Evolutionary conservation across 2,113 vertebrate species (phyloP).

Genomic region (Tychaedon coryphoeus): DNA sequence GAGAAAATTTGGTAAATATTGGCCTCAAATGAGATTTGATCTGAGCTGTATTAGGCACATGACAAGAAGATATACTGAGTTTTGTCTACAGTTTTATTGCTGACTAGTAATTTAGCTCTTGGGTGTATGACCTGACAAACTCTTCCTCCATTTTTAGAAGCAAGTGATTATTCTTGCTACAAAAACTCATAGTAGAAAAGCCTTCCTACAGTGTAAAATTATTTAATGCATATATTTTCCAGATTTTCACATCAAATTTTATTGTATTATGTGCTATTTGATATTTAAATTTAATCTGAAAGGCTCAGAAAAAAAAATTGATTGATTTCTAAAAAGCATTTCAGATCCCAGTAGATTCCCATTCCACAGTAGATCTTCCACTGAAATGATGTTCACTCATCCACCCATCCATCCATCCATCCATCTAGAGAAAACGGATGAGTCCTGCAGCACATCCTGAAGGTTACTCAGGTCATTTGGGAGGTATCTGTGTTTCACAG

Average conservation of each 20-base stretch:
- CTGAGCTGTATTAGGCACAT: not conserved
- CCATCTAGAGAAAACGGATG: not conserved
- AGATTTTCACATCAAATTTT: not conserved
- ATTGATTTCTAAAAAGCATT: not conserved
- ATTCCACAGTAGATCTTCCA: not conserved
- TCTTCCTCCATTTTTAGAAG: not conserved
- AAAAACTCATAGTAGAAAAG: not conserved
- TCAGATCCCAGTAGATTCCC: not conserved
- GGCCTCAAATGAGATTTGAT: not conserved
- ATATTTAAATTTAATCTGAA: not conserved
- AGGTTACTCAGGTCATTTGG: not conserved
- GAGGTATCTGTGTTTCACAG: not conserved
- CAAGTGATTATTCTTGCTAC: not conserved
- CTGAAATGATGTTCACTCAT: not conserved
- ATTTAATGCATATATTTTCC: not conserved
- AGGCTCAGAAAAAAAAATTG: not conserved
- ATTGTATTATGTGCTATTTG: not conserved
- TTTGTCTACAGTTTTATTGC: not conserved
- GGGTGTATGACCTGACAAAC: not conserved
- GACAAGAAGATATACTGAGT: not conserved
- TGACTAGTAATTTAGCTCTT: not conserved
- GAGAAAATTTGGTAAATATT: not conserved
- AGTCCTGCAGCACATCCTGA: not conserved
- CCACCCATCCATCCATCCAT: not conserved
- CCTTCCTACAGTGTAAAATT: not conserved